phyloP scores from a whole-genome alignment of 2,113 vertebrate genomes.

The Eulemur macaco region DNA sequence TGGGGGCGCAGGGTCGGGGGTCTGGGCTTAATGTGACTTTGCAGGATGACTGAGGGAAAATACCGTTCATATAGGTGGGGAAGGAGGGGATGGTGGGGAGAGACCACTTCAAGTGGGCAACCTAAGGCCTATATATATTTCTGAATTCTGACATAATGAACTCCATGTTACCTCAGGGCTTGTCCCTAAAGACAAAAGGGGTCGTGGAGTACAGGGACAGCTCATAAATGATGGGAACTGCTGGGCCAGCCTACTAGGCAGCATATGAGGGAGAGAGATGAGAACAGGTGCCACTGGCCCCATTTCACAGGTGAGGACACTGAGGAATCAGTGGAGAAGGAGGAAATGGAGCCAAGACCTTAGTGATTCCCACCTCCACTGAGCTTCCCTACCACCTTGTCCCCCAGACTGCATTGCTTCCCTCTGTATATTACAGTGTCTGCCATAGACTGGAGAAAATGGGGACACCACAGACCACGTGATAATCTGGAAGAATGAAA shows the following conservation, averaged over 20 bases:
- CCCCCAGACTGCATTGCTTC: fast-evolving
- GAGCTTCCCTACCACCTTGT: fast-evolving
- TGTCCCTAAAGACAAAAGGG: neutral
- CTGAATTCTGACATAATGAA: neutral
- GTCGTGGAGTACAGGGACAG: neutral
- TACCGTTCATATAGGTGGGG: neutral
- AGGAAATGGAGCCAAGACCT: neutral
- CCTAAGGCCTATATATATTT: neutral
- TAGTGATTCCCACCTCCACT: fast-evolving
- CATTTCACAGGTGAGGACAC: neutral
- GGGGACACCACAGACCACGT: neutral
- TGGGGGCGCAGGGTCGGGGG: neutral
- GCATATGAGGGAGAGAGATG: fast-evolving
- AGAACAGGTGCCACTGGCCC: fast-evolving
- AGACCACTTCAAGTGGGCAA: neutral
- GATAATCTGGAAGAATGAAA: neutral
- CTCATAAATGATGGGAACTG: neutral
- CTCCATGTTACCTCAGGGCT: neutral
- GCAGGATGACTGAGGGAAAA: neutral
- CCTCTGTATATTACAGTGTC: neutral
- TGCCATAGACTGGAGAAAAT: neutral
- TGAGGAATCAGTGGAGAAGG: neutral
- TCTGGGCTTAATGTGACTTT: neutral
- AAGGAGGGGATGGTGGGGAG: neutral
- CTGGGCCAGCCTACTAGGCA: too few species aligned